Base-by-base conservation (phyloP, 2,113 vertebrate genomes). In the Zosterops pallidus region DNA sequence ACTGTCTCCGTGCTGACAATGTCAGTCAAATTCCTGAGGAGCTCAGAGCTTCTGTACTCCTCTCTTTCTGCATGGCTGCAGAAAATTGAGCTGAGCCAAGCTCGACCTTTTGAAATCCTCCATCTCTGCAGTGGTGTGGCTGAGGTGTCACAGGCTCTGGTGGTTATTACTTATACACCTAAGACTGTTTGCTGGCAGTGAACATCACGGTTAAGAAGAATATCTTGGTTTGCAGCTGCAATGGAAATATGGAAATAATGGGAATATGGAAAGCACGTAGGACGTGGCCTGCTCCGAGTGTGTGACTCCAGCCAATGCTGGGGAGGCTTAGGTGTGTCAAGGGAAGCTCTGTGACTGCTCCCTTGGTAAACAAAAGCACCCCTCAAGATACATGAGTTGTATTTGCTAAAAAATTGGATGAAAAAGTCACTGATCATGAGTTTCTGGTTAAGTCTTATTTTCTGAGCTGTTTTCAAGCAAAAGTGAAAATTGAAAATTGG, bases 401-500 rank as follows among this genome's bases (percentile, higher is more conserved):
- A 44, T 93, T 83, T 89, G 56, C 56, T 89, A 24, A 88, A 87
- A 90, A 64, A 46, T 46, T 74, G 79, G 71, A 90, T 94, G 78
- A 74, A 68, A 53, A 88, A 83, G 25, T 90, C 69, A 96, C 65
- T 2, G 11, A 91, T 88, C 69, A 75, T 42, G 79, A 77, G 50
- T 85, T 96, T 90, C 70, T 93, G 47, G 63, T 88, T 93, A 53
- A 76, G 74, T 56, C 42, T 84, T 44, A 50, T 93, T 84, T 97
- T 92, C 72, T 92, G 94, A 93, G 64, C 68, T 95, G 63, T 94
- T 96, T 96, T 94, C 71, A 95, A 88, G 89, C 53, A 93, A 68
- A 89, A 95, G 91, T 72, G 94, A 96, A 95, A 97, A 94, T 62
- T 96, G 91, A 85, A 94, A 83, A 81, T 76, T 96, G 96, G 95